Conservation (phyloP, 2,113 vertebrate species). For the Neolamprologus devosi region DNA sequence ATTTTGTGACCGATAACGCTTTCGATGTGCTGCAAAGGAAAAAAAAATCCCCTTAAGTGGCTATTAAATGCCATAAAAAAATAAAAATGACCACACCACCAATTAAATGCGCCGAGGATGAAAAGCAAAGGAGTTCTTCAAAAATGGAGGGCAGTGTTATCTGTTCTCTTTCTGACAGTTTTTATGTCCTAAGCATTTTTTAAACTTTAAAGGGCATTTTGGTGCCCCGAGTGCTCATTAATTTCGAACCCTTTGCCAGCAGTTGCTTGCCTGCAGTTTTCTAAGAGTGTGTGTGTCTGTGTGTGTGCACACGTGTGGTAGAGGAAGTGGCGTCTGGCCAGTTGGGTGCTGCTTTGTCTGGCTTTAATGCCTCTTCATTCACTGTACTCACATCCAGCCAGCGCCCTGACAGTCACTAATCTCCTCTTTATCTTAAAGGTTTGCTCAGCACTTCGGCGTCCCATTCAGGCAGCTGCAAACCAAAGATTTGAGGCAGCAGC, state of each 20-base stretch:
- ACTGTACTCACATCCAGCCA: constrained; percentile 32
- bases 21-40: neutral
- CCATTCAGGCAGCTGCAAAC: constrained; percentile 14
- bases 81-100: neutral
- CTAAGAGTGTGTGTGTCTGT: neutral
- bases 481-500: constrained; percentile 17
- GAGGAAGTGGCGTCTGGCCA: constrained; percentile 54
- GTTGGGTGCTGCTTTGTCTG: constrained; percentile 45
- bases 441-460: constrained; percentile 57
- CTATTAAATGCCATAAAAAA: neutral
- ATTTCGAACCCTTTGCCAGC: constrained; percentile 14
- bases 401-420: constrained; percentile 46
- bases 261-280: constrained; percentile 47
- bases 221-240: constrained; percentile 19
- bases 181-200: constrained; percentile 19
- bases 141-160: neutral
- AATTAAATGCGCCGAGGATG: neutral
- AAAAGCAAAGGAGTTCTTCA: neutral
- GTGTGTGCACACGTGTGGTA: neutral
- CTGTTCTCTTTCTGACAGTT: neutral
- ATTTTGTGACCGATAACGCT: neutral
- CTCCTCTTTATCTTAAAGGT: constrained; percentile 62
- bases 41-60: neutral
- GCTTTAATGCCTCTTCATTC: constrained; percentile 56
- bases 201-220: constrained; percentile 37